phyloP scores from a whole-genome alignment of 2,797 vertebrate species.

The Rhinoraja longicauda region DNA sequence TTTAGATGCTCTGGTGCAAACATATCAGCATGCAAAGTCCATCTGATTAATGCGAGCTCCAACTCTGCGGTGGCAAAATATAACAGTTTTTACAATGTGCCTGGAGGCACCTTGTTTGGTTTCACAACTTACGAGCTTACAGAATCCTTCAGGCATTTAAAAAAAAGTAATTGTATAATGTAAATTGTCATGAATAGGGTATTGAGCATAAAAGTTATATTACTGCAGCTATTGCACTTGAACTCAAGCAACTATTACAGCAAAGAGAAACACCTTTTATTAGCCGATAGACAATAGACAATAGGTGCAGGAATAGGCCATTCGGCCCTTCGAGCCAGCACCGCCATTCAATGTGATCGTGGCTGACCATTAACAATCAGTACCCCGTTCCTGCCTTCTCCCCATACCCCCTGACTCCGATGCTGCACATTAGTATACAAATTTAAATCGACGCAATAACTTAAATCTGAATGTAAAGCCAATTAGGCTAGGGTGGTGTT shows the following conservation, averaged over 20 bases:
- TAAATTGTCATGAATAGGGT: background rate
- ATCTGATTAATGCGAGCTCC: background rate
- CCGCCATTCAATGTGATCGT: too few species aligned
- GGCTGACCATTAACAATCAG: too few species aligned
- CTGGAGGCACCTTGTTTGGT: background rate
- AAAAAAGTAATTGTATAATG: slow-evolving; percentile 5
- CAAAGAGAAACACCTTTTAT: background rate
- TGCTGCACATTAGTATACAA: background rate
- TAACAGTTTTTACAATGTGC: background rate
- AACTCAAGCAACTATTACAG: background rate
- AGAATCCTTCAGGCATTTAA: background rate
- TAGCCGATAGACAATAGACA: too few species aligned
- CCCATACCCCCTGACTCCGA: too few species aligned
- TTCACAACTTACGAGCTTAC: background rate
- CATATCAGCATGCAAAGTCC: background rate
- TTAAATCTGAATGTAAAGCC: background rate
- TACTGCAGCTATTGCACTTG: background rate
- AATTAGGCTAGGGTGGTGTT: too few species aligned
- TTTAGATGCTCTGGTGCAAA: background rate
- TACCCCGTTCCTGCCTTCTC: too few species aligned
- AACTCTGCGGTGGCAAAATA: background rate
- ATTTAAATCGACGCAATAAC: background rate
- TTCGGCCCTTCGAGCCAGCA: too few species aligned
- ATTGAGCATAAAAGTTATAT: background rate
- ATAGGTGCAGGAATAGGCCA: too few species aligned